Evolutionary conservation across 2,888 invertebrate species (phyloP), one percentile per base, ranked within the genome.

Genomic region (Crossocerus cetratus): DNA sequence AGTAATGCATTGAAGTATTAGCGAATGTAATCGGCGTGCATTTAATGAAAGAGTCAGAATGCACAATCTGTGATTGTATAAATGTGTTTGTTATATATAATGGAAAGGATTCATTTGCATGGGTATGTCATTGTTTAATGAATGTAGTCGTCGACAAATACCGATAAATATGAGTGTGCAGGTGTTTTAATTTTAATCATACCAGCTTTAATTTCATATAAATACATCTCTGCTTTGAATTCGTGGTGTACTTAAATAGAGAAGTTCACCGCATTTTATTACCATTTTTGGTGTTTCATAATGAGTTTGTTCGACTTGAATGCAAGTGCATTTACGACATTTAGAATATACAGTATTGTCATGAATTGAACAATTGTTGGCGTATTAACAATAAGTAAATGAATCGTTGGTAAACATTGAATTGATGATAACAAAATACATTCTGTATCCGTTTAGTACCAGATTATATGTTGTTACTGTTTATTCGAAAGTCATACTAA

Each of bases 61-160:
- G 71, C 68, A 68, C 71, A 73, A 81, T 55, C 84, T 85, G 82
- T 83, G 83, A 86, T 84, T 78, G 78, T 83, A 63, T 79, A 81
- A 80, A 83, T 82, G 77, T 69, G 63, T 83, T 77, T 78, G 64
- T 76, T 72, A 75, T 75, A 80, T 84, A 81, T 77, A 80, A 80
- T 83, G 66, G 68, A 77, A 68, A 75, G 65, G 76, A 76, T 77
- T 76, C 72, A 58, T 78, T 72, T 78, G 23, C 45, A 69, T 3
- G 56, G 56, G 67, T 76, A 59, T 55, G 56, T 16, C 45, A 58
- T 45, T 49, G 32, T 20, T 57, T 55, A 73, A 62, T 32, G 55
- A 69, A 13, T 49, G 59, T 49, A 70, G 58, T 67, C 59, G 55
- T 54, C 44, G 64, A 20, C 57, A 44, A 45, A 69, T n/a, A n/a